Evolutionary conservation across 2,888 invertebrate genomes (phyloP).

Genomic region (Heliconius hortense): DNA sequence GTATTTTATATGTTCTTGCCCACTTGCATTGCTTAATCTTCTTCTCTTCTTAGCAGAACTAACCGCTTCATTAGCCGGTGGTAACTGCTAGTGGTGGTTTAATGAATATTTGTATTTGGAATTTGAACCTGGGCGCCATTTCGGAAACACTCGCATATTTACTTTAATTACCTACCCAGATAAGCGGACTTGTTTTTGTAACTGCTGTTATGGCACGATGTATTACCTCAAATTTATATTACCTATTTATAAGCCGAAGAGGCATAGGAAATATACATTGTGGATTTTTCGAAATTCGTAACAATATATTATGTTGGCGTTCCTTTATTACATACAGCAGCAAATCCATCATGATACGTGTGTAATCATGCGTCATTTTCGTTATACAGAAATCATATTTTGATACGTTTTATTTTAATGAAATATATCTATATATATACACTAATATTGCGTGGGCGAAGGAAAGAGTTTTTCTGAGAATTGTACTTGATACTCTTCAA

Average conservation of each 20-base stretch:
- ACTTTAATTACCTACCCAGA: not conserved
- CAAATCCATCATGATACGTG: not conserved
- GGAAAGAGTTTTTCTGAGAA: not conserved
- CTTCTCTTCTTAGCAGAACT: not conserved
- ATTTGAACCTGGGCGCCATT: not conserved
- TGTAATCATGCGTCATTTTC: not conserved
- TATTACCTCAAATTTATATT: not conserved
- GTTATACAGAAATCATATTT: not conserved
- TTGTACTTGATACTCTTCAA: not conserved
- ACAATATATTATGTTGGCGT: not conserved
- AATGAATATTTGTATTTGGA: not conserved
- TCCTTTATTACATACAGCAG: not conserved
- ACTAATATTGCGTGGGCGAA: not conserved
- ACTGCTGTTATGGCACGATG: not conserved
- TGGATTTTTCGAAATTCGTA: not conserved
- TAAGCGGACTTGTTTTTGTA: not conserved
- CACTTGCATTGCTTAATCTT: not conserved
- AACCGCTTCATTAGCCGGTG: not conserved
- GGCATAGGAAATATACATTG: not conserved
- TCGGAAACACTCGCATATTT: not conserved
- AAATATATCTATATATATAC: too few species aligned
- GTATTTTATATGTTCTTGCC: not conserved
- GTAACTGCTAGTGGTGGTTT: too few species aligned
- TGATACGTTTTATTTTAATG: not conserved
- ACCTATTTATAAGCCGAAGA: not conserved